Conservation (phyloP, 2,888 invertebrate species). For the Elysia crispata region DNA sequence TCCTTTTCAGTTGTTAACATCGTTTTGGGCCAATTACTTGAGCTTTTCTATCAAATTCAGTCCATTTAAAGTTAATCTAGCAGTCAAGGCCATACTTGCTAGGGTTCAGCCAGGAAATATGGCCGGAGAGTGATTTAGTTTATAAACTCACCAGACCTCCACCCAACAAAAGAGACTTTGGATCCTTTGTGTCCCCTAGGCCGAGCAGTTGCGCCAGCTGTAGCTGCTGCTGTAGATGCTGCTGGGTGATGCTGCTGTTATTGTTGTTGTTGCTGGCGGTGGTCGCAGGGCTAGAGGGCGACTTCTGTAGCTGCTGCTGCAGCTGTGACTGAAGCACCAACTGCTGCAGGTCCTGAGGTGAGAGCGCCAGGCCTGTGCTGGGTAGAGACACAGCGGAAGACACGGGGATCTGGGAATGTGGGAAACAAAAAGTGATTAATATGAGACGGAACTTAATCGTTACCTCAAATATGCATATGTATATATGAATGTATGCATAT, state of each 20-base stretch:
- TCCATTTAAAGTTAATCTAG: too few species aligned
- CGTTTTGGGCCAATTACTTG: too few species aligned
- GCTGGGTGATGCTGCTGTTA: neutral
- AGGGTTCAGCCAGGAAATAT: too few species aligned
- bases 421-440: too few species aligned
- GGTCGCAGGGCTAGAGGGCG: too few species aligned
- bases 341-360: slow-evolving; percentile 57
- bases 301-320: slow-evolving; percentile 48
- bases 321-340: slow-evolving; percentile 64
- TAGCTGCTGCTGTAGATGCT: slow-evolving; percentile 46
- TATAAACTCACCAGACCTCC: neutral
- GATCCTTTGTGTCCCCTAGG: neutral
- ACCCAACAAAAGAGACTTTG: neutral
- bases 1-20: too few species aligned
- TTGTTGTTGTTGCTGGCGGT: neutral
- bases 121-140: too few species aligned
- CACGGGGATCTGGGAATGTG: slow-evolving; percentile 50
- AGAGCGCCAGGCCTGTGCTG: slow-evolving; percentile 50
- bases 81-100: too few species aligned
- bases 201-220: slow-evolving; percentile 43
- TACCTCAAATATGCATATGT: neutral
- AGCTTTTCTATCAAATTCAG: too few species aligned
- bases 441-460: too few species aligned
- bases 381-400: slow-evolving; percentile 60
- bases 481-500: neutral